phyloP scores from a whole-genome alignment of 2,113 vertebrate species.

The Elephas maximus region DNA sequence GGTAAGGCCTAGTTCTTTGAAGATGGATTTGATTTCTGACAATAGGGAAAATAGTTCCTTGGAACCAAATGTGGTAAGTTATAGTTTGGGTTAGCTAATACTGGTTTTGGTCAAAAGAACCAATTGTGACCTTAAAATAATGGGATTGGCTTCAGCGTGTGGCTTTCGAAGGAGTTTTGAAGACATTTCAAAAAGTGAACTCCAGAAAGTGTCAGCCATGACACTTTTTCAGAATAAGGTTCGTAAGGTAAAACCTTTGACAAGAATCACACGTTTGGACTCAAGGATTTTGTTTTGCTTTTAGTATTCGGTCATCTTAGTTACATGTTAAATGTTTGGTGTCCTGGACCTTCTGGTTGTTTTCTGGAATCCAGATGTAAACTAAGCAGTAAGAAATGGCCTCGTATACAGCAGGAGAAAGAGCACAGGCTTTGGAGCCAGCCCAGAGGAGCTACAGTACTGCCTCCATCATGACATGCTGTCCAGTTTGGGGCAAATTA shows the following conservation, averaged over 20 bases:
- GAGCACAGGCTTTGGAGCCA: neutral
- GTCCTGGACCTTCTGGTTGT: neutral
- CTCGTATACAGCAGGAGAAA: neutral
- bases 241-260: conserved; percentile 16
- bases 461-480: neutral
- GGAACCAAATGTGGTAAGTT: conserved; percentile 40
- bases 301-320: conserved; percentile 14
- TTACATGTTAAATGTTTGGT: conserved; percentile 17
- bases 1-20: conserved; percentile 35
- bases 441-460: neutral
- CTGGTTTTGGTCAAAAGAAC: conserved; percentile 47
- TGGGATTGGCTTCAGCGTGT: conserved; percentile 15
- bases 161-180: neutral
- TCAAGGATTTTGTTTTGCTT: conserved; percentile 36
- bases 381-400: conserved; percentile 16
- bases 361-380: conserved; percentile 34
- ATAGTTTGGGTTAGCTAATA: conserved; percentile 34
- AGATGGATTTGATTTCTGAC: conserved; percentile 56
- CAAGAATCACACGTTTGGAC: conserved; percentile 39
- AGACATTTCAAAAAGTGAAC: conserved; percentile 43
- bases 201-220: conserved; percentile 38
- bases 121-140: conserved; percentile 48
- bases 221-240: conserved; percentile 17
- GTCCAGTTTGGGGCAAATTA: neutral
- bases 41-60: neutral